A percentile compares a stretch with the other conserved stretches of the same genome.
Evolutionary conservation across 2,888 invertebrate species (phyloP).

Genomic region (Cordilura impudica): DNA sequence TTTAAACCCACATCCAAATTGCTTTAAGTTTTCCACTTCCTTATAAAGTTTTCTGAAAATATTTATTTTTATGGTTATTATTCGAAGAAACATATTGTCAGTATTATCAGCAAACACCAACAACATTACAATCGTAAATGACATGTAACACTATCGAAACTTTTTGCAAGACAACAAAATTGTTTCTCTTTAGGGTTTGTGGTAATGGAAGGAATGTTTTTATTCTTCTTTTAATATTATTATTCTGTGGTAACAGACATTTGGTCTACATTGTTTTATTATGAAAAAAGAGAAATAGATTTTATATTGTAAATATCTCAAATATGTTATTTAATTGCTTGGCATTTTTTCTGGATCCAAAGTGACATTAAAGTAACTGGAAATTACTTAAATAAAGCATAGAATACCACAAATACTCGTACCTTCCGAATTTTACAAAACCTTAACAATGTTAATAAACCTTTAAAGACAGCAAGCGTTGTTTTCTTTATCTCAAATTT

Average conservation of each 20-base stretch:
- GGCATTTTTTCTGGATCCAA: too few species aligned
- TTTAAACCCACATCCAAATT: too few species aligned
- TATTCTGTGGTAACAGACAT: conserved; percentile 26
- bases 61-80: background rate
- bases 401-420: too few species aligned
- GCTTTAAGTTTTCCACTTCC: background rate
- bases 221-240: background rate
- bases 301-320: too few species aligned
- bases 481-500: background rate
- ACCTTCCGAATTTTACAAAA: too few species aligned
- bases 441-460: too few species aligned
- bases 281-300: background rate
- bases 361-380: too few species aligned
- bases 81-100: conserved; percentile 35
- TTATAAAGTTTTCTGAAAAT: background rate
- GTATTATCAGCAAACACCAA: background rate
- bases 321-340: too few species aligned
- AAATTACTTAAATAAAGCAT: too few species aligned
- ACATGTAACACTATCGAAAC: conserved; percentile 40
- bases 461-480: too few species aligned
- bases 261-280: conserved; percentile 23
- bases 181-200: conserved; percentile 42
- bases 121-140: conserved; percentile 29
- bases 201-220: conserved; percentile 23
- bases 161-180: conserved; percentile 36